Evolutionary conservation across 2,113 vertebrate species (phyloP).

Genomic region (Romanogobio albipinnatus): DNA sequence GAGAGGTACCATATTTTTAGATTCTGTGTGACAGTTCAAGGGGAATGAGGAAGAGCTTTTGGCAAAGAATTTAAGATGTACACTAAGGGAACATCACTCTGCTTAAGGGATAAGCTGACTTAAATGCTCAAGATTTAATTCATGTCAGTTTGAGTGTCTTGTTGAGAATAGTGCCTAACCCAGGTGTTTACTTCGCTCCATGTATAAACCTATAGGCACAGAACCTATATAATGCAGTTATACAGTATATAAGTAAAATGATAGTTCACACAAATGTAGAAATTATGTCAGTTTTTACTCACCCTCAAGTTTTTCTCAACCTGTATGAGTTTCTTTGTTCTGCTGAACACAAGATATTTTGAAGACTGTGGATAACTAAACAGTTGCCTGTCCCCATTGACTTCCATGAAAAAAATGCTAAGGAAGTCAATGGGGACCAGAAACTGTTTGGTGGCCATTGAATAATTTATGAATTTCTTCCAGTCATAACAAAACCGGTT

Average conservation of each 20-base stretch:
- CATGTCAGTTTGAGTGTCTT: conserved; percentile 27
- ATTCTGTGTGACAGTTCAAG: neutral
- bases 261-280: no score
- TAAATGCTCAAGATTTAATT: conserved; percentile 41
- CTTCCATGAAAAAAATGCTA: no score
- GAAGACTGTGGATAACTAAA: no score
- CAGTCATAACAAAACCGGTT: neutral
- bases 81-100: neutral
- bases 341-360: no score
- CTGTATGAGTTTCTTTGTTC: no score
- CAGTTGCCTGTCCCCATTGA: no score
- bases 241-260: no score
- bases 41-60: conserved; percentile 27
- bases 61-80: conserved; percentile 28
- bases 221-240: neutral
- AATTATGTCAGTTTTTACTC: no score
- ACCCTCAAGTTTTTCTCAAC: no score
- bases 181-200: conserved; percentile 4
- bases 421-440: no score
- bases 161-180: conserved; percentile 24
- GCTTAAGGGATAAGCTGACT: conserved; percentile 42
- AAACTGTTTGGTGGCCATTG: neutral
- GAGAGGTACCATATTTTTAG: conserved; percentile 26
- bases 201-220: neutral
- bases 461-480: conserved; percentile 5